A percentile compares a stretch with the other conserved stretches of the same genome.
phyloP scores from a whole-genome alignment of 2,888 invertebrate genomes.

The Dolomedes plantarius region DNA sequence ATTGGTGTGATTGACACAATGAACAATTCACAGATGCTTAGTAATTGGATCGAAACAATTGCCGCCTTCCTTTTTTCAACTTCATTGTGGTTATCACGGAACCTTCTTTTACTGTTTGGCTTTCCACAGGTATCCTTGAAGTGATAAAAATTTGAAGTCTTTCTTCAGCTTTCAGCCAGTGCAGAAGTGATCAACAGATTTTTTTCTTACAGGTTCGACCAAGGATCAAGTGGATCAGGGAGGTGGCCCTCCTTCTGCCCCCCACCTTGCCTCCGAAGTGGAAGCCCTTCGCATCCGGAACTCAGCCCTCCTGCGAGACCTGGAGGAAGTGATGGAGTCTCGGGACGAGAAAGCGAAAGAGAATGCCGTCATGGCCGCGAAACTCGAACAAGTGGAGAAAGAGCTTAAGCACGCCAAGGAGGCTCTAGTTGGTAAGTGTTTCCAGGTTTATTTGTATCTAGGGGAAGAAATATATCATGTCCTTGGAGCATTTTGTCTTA shows the following conservation, averaged over 20 bases:
- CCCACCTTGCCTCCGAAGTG: conserved; percentile 73
- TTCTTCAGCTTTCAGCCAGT: too few relatives aligned
- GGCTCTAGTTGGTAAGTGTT: conserved; percentile 81
- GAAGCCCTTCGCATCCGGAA: conserved; percentile 76
- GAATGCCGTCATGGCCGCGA: conserved; percentile 84
- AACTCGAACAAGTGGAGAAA: conserved; percentile 81
- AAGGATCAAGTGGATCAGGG: conserved; percentile 25
- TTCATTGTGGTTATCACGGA: too few relatives aligned
- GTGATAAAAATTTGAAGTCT: too few relatives aligned
- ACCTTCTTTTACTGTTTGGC: too few relatives aligned
- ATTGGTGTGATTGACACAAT: too few relatives aligned
- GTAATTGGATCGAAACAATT: too few relatives aligned
- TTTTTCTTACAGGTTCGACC: conserved; percentile 26
- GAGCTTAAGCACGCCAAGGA: conserved; percentile 87
- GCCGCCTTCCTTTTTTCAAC: too few relatives aligned
- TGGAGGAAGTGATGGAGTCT: conserved; percentile 81
- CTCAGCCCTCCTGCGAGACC: conserved; percentile 76
- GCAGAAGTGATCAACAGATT: too few relatives aligned
- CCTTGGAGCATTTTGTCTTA: too few relatives aligned
- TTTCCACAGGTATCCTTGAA: too few relatives aligned
- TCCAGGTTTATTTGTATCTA: not conserved
- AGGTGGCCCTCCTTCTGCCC: not conserved
- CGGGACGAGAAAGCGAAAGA: conserved; percentile 81
- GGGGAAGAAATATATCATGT: too few relatives aligned
- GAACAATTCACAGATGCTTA: too few relatives aligned